A percentile compares a stretch with the other conserved stretches of the same genome.
Conservation (phyloP, 2,113 vertebrate species). For the Synodontis membranacea region DNA sequence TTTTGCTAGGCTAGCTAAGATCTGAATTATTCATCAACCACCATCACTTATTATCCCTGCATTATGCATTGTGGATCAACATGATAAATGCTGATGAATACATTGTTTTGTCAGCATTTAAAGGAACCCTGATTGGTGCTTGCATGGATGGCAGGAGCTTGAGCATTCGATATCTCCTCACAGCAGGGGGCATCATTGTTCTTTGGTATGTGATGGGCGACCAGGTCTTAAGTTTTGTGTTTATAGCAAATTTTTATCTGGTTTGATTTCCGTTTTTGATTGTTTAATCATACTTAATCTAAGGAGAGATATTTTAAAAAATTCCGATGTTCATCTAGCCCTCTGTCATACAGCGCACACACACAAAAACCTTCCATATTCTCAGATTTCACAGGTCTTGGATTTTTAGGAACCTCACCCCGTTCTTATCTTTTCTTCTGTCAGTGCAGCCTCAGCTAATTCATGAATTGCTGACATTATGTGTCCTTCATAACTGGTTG, state of each 20-base stretch:
- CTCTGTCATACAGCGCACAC: background rate
- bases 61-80: background rate
- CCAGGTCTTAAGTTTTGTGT: background rate
- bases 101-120: background rate
- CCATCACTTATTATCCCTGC: background rate
- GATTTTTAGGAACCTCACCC: background rate
- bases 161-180: background rate
- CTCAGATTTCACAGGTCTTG: background rate
- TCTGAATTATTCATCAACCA: background rate
- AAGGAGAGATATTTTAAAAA: background rate
- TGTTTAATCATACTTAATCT: background rate
- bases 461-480: background rate
- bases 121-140: background rate
- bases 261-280: background rate
- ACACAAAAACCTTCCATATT: background rate
- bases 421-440: background rate
- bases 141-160: no score
- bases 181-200: conserved; percentile 15
- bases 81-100: background rate
- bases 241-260: background rate
- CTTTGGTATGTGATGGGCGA: background rate
- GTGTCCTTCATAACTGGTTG: background rate
- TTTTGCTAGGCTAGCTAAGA: background rate
- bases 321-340: background rate
- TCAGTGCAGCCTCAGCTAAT: background rate